Evolutionary conservation across 2,797 vertebrate genomes (phyloP).

Genomic region (Phoxinus dragarum): DNA sequence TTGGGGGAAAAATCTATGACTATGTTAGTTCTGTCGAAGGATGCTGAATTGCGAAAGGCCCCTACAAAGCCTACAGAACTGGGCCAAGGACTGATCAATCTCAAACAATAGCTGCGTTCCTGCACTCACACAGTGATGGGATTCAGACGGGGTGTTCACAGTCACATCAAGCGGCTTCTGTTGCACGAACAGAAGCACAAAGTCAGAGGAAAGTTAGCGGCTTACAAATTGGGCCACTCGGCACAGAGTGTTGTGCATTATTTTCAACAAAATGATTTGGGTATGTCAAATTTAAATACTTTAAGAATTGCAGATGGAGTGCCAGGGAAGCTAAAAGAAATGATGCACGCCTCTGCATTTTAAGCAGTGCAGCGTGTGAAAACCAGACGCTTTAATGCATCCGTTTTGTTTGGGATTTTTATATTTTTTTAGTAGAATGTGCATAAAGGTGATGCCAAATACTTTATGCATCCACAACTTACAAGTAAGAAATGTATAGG

Average conservation of each 20-base stretch:
- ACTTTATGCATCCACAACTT: neutral
- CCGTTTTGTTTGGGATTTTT: neutral
- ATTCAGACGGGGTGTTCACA: constrained; percentile 31
- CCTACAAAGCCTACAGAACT: constrained; percentile 74
- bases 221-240: constrained; percentile 42
- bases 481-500: neutral
- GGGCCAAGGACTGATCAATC: constrained; percentile 74
- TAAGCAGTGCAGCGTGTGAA: neutral
- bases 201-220: constrained; percentile 53
- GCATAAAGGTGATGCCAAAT: neutral
- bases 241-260: constrained; percentile 13
- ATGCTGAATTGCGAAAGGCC: constrained; percentile 62
- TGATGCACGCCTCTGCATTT: constrained; percentile 14
- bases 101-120: constrained; percentile 63
- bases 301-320: constrained; percentile 25
- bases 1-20: constrained; percentile 64
- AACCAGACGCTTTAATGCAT: constrained; percentile 9
- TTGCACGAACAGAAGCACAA: constrained; percentile 38
- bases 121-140: constrained; percentile 49
- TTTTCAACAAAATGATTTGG: constrained; percentile 47
- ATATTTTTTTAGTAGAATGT: neutral
- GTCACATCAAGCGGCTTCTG: constrained; percentile 12
- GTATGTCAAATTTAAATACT: constrained; percentile 36
- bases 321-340: constrained; percentile 29
- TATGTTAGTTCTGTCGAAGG: constrained; percentile 54